A percentile compares a stretch with the other conserved stretches of the same genome.
Conservation (phyloP, 2,888 invertebrate genomes). For the Poecilobothrus nobilitatus region DNA sequence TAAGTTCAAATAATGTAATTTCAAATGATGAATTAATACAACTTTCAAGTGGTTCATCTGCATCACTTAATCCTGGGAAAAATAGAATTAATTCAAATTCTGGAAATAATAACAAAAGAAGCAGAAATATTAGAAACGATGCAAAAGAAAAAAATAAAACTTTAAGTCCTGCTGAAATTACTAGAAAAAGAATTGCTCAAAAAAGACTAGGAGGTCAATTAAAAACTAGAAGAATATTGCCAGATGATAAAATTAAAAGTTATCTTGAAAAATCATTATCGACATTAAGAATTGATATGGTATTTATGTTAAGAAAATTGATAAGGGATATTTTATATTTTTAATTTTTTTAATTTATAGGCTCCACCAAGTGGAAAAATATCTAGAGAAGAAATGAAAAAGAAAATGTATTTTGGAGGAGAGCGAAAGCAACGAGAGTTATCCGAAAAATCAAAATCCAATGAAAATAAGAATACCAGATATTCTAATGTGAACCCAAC, state of each 20-base stretch:
- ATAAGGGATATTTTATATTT: not conserved
- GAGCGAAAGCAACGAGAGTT: not conserved
- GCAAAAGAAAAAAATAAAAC: not conserved
- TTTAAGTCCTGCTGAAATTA: not conserved
- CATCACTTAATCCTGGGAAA: not conserved
- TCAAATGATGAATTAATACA: not conserved
- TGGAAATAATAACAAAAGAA: not conserved
- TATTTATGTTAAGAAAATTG: not conserved
- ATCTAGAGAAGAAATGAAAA: slow-evolving; percentile 4
- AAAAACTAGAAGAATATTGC: not conserved
- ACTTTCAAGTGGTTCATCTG: not conserved
- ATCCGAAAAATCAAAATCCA: not conserved
- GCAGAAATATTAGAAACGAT: not conserved
- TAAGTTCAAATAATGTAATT: not conserved
- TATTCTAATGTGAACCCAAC: not conserved
- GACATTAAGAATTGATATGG: slow-evolving; percentile 1
- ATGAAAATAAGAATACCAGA: not conserved
- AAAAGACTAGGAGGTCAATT: not conserved
- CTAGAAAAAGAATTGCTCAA: slow-evolving; percentile 6
- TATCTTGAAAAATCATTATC: not conserved
- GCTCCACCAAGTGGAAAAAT: not conserved
- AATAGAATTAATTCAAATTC: not conserved
- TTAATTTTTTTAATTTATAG: not conserved
- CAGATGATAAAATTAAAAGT: not conserved
- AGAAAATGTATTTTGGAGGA: not conserved